Evolutionary conservation across 2,113 vertebrate species (phyloP), one percentile per base, ranked within the genome.

Genomic region (Pionites leucogaster): DNA sequence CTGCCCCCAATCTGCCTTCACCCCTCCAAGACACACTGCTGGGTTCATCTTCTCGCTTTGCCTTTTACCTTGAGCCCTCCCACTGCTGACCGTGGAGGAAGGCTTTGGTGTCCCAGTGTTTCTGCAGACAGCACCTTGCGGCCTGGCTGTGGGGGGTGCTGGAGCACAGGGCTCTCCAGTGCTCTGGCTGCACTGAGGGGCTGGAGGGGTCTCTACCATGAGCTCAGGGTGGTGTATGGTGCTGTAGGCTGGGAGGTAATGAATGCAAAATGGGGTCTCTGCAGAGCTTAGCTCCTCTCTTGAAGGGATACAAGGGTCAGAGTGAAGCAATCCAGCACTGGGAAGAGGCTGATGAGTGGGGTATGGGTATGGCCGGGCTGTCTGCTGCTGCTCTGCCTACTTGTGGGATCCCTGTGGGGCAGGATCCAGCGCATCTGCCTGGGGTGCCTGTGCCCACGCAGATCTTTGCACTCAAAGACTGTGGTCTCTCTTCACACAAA

Each of bases 1-100:
- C 33, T 59, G 57, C 22, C 22, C 22, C 2, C 13, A 59, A 10
- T 23, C 33, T 2, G 1, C 57, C 57, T 35, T 46, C 77, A 13
- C 4, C 5, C 7, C 17, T 14, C 42, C 4, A 12, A n/a, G 37
- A 29, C 13, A 6, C 62, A 8, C 42, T 0, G 1, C 35, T 1
- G 1, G 3, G 13, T 57, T 44, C 18, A 2, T 22, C 18, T 55
- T 18, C 69, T 42, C 0, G 0, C 39, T 47, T 41, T 41, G 29
- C 24, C 57, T 59, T 17, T 44, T 44, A 3, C 37, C 19, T 7
- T 41, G n/a, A 35, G 60, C 53, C 2, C 24, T 27, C 3, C 46
- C 1, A 4, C 15, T 25, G 46, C 20, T 10, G 23, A 5, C 17
- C 0, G 0, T 15, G n/a, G 8, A 53, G 33, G 11, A 27, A 20